phyloP scores from a whole-genome alignment of 2,797 vertebrate species.

The Argentina silus region DNA sequence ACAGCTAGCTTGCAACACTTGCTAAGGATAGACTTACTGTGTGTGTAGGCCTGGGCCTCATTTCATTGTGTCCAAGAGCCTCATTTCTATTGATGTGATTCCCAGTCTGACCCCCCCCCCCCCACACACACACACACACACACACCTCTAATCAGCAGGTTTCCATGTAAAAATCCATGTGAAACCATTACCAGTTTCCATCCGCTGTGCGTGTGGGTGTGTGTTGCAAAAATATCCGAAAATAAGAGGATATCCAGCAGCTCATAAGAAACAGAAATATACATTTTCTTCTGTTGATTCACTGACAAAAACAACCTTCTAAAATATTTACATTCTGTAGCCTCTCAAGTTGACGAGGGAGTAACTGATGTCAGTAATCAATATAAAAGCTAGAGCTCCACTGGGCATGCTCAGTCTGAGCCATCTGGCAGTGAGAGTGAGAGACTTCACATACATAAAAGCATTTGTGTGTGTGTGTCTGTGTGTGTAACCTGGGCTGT shows the following conservation, averaged over 20 bases:
- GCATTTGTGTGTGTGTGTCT: too few species aligned
- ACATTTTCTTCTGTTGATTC: too few species aligned
- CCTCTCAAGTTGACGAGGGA: background rate
- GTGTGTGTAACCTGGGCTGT: background rate
- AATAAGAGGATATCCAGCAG: too few species aligned
- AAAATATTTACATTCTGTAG: background rate
- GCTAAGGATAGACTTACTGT: background rate
- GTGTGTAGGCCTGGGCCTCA: background rate
- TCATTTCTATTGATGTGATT: background rate
- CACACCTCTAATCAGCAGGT: background rate
- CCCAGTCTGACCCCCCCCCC: background rate
- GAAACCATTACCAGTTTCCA: too few species aligned
- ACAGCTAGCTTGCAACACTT: too few species aligned
- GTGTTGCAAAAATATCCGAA: too few species aligned
- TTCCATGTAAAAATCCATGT: too few species aligned
- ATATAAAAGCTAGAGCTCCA: conserved; percentile 4
- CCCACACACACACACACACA: background rate
- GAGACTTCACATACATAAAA: background rate
- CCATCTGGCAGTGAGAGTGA: conserved; percentile 17
- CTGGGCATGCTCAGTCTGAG: conserved; percentile 9
- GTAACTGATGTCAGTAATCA: background rate
- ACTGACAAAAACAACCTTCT: background rate
- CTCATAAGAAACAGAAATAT: too few species aligned
- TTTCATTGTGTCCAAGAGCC: background rate
- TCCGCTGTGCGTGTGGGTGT: background rate